Evolutionary conservation across 2,113 vertebrate genomes (phyloP), one percentile per base, ranked within the genome.

Genomic region (Dasyprocta punctata): DNA sequence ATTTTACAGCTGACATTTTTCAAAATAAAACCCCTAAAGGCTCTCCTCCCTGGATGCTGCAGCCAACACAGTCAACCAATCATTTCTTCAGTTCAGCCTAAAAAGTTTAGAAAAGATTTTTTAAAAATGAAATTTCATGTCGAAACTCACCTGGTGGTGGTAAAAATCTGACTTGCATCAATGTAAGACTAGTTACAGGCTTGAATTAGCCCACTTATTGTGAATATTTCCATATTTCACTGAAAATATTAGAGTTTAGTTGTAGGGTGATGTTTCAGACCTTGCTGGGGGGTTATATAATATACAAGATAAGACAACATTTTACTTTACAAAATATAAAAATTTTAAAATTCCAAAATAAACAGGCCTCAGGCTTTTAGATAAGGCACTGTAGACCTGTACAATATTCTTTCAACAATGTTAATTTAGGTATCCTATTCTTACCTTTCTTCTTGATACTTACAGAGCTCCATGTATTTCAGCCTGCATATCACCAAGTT

Each of bases 121-220:
- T 41, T 28, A 10, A 56, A 28, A 56, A 90, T 71, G 47, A 90
- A 73, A 5, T 20, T 92, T 84, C 69, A 61, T 81, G 56, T 84
- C 14, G 22, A 96, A 96, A 90, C 38, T 93, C 41, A 96, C 26
- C 47, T 95, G 12, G 81, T 78, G 41, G 19, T 80, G 60, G 30
- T 67, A 94, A 92, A 94, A 95, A 78, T 83, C 54, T 82, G 73
- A 78, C 67, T 44, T 84, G 47, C 93, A 90, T 73, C 75, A 56
- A 78, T 36, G 0, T 30, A 63, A 95, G 75, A 73, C 56, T 93
- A 93, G 83, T 92, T 81, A 81, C 1, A 91, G 71, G 83, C 11
- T 75, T 71, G 86, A 91, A 30, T 78, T 82, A 89, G 54, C 38
- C 56, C 73, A 84, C 17, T 67, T 65, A 92, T 67, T 80, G n/a